Conservation (phyloP, 2,797 vertebrate species). For the Macropodus opercularis region DNA sequence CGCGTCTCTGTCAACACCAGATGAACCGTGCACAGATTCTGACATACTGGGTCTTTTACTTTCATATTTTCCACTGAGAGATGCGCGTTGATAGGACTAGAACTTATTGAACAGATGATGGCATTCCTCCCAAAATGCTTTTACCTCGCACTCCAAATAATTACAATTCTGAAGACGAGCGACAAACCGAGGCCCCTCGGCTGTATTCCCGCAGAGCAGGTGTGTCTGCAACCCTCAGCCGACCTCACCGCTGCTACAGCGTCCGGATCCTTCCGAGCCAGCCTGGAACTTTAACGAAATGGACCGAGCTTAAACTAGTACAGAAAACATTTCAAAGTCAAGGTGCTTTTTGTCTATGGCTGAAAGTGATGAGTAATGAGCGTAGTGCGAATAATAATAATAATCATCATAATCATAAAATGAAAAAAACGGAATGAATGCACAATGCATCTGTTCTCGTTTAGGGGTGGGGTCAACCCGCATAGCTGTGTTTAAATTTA, state of each 20-base stretch:
- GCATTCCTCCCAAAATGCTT: background rate
- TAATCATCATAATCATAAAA: background rate
- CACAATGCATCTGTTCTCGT: background rate
- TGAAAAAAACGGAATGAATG: background rate
- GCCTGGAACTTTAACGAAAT: conserved; percentile 11
- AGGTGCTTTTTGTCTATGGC: background rate
- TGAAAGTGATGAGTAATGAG: background rate
- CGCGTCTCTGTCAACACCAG: conserved; percentile 12
- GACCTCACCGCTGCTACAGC: conserved; percentile 2
- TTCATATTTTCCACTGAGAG: conserved; percentile 2
- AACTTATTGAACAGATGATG: background rate
- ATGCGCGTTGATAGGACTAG: conserved; percentile 2
- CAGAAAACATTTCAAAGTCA: background rate
- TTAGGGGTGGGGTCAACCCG: conserved; percentile 2
- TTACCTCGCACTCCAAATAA: background rate
- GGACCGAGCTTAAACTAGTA: background rate
- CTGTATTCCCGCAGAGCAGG: conserved; percentile 17
- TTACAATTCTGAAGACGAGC: background rate
- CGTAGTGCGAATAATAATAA: background rate
- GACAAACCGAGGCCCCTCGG: background rate
- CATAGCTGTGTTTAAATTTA: background rate
- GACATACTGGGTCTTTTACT: background rate
- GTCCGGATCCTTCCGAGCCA: background rate
- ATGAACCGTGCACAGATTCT: conserved; percentile 17
- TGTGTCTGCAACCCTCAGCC: conserved; percentile 10